These are phyloP conservation scores for Phyllotis vaccarum DNA, from an alignment of 2,797 vertebrate genomes.

Conservation along the genomic window DNA sequence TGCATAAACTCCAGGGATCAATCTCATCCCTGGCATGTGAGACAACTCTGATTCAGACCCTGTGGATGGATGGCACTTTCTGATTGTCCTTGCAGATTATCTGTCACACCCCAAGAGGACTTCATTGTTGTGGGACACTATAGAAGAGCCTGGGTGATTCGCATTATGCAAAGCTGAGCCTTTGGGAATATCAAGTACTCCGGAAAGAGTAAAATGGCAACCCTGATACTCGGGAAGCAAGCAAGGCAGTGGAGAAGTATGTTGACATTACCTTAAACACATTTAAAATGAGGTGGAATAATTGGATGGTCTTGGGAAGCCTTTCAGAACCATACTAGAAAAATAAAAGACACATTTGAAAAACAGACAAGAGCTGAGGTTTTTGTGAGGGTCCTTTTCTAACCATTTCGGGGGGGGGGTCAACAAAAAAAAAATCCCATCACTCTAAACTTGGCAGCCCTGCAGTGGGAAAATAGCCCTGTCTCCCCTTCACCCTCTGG, in stretches of 20 bases:
- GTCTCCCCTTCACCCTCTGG: neutral
- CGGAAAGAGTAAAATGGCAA: neutral
- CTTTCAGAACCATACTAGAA: conserved; percentile 68
- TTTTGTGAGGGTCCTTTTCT: neutral
- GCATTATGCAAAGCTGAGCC: conserved; percentile 20
- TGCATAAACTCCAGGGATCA: neutral
- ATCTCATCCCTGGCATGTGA: neutral
- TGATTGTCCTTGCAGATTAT: neutral
- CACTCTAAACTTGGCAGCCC: conserved; percentile 5
- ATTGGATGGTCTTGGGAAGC: conserved; percentile 48
- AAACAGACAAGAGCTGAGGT: neutral
- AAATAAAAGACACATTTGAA: neutral
- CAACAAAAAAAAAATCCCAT: neutral
- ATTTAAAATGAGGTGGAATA: conserved; percentile 25
- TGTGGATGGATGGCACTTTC: neutral
- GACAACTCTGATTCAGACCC: conserved; percentile 6
- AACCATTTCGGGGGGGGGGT: neutral
- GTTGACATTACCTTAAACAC: neutral
- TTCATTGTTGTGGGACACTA: neutral
- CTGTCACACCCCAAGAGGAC: neutral
- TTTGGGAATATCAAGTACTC: too few relatives aligned
- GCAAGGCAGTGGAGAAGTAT: neutral
- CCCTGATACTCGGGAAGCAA: neutral
- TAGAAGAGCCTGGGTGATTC: conserved; percentile 5
- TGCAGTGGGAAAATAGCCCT: neutral